Evolutionary conservation across 2,797 vertebrate species (phyloP), one percentile per base, ranked within the genome.

Genomic region (Acestrorhynchus altus): DNA sequence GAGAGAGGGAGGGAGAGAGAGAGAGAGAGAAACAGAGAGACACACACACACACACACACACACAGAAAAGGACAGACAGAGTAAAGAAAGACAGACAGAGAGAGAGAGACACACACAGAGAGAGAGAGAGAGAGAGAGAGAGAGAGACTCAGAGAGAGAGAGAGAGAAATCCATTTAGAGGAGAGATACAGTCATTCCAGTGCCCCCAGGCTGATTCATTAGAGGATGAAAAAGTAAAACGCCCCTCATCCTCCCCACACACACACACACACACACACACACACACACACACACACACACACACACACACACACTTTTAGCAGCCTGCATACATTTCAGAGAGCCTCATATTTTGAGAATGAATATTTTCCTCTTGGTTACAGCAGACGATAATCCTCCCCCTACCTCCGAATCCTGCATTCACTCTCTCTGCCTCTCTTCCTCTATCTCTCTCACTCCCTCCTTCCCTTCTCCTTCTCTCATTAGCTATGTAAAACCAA

Each of bases 171-270:
- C 79, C 79, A 77, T 81, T 81, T 73, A 81, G 74, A 77, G 72
- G 59, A 52, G 69, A 65, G 65, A 75, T 66, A 74, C 74, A 76
- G 78, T 76, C 64, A 42, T 65, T 69, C 75, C 59, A 63, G 40
- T 9, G 60, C 74, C 84, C 84, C 63, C 39, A 83, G 77, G 81
- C 81, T 39, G 72, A 85, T 72, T 77, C 84, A 85, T 77, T 76
- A 83, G 61, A 76, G 76, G 84, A 85, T 81, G 81, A 85, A 83
- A 81, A 79, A 81, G 79, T 66, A 77, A 81, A 81, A 77, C 4
- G 52, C 69, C 72, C 65, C 78, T 80, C 78, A 76, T 73, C 69
- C n/a, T n/a, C 51, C 60, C 56, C 47, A 66, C 70, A 39, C 16
- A 60, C 73, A 57, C 57, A 44, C 56, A 56, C 61, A 56, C 16